Conservation (phyloP, 2,113 vertebrate species). For the Camelus bactrianus region DNA sequence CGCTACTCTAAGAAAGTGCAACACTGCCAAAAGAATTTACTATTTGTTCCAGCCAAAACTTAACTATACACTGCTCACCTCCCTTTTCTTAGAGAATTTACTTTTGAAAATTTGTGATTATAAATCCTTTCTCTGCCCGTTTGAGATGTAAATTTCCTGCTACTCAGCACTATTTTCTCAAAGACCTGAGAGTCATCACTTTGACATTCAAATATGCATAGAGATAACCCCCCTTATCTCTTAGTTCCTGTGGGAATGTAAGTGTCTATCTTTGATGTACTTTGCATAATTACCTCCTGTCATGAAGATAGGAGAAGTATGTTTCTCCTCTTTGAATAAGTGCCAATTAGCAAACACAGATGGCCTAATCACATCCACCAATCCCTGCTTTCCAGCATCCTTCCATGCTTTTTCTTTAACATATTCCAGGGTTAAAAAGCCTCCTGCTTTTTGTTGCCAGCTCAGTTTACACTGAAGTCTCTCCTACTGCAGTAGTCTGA, state of each 20-base stretch:
- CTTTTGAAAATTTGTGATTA: not conserved
- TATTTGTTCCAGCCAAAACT: not conserved
- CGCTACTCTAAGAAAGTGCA: not conserved
- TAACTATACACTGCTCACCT: no score
- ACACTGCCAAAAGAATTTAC: not conserved
- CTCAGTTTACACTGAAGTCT: not conserved
- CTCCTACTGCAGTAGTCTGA: not conserved
- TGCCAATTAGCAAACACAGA: not conserved
- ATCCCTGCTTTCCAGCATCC: fast-evolving
- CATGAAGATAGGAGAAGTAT: not conserved
- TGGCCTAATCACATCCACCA: not conserved
- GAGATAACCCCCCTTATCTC: not conserved
- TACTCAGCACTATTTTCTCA: not conserved
- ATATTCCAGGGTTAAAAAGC: not conserved
- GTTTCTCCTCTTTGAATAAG: not conserved
- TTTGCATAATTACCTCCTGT: not conserved
- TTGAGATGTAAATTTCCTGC: not conserved
- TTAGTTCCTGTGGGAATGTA: no score
- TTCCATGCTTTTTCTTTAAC: not conserved
- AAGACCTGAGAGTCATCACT: not conserved
- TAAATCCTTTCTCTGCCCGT: not conserved
- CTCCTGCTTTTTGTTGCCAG: not conserved
- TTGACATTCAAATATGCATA: not conserved
- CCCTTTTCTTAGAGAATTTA: not conserved
- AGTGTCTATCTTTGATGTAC: not conserved